A percentile compares a stretch with the other conserved stretches of the same genome.
Conservation (phyloP, 2,888 invertebrate species). For the Drosophila anomalata region DNA sequence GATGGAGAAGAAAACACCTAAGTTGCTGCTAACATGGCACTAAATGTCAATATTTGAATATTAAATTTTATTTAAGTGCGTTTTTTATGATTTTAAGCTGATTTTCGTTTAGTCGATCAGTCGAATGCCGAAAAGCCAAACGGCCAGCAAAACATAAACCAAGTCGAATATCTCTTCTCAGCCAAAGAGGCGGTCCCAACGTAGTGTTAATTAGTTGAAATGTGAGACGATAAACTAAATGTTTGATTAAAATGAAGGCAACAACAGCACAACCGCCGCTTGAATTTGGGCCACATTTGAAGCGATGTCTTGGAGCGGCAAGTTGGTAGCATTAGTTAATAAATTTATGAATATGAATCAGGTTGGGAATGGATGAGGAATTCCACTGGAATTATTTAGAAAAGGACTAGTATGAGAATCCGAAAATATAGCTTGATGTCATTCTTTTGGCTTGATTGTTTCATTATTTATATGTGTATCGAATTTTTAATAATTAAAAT, state of each 20-base stretch:
- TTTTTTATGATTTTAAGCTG: constrained; percentile 80
- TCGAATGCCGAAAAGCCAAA: constrained; percentile 38
- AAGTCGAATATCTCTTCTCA: constrained; percentile 30
- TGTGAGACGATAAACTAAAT: constrained; percentile 79
- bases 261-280: constrained; percentile 32
- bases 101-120: constrained; percentile 71
- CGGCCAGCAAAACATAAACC: constrained; percentile 9
- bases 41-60: constrained; percentile 81
- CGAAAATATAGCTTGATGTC: constrained; percentile 1
- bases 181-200: constrained; percentile 67
- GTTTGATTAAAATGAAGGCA: constrained; percentile 67
- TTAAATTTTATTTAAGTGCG: constrained; percentile 79
- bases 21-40: constrained; percentile 79
- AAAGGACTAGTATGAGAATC: neutral
- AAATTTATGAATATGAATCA: constrained; percentile 47
- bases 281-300: constrained; percentile 44
- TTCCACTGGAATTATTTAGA: neutral
- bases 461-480: constrained; percentile 7
- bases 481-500: neutral
- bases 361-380: constrained; percentile 12
- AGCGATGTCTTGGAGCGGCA: constrained; percentile 10
- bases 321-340: constrained; percentile 41
- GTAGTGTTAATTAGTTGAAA: constrained; percentile 75
- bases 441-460: neutral
- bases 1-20: constrained; percentile 58